These are phyloP conservation scores for Bombus confusus DNA, from an alignment of 1,140 invertebrate genomes.

Conservation along the genomic window DNA sequence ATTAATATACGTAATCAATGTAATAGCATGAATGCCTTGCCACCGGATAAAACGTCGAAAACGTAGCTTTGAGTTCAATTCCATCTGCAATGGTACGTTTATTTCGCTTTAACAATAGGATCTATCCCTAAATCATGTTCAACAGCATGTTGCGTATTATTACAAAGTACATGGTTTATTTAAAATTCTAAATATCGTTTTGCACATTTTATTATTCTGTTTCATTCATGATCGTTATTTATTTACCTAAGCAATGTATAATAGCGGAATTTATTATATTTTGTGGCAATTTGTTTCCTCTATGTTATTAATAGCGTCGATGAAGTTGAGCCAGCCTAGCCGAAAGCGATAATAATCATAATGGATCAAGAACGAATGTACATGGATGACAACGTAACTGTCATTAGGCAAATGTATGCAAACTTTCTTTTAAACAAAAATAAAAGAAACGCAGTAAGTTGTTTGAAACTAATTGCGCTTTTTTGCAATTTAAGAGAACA, in stretches of 20 bases:
- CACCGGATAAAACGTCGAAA: background rate
- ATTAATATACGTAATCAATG: background rate
- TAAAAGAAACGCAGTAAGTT: background rate
- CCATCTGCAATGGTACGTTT: background rate
- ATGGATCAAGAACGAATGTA: constrained; percentile 9
- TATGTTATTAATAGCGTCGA: background rate
- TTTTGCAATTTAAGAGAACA: background rate
- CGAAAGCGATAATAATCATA: background rate
- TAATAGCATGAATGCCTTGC: constrained; percentile 6
- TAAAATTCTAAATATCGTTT: background rate
- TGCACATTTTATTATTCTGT: background rate
- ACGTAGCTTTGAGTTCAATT: background rate
- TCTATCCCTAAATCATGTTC: background rate
- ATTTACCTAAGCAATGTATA: too few relatives aligned
- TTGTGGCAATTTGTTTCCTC: background rate
- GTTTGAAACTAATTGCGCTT: background rate
- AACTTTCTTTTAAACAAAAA: background rate
- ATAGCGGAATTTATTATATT: background rate
- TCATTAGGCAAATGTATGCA: constrained; percentile 56
- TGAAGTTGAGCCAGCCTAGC: background rate
- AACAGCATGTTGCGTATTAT: background rate
- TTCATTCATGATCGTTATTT: background rate
- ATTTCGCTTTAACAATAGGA: too few relatives aligned
- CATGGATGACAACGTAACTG: constrained; percentile 42
- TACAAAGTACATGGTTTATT: too few relatives aligned